phyloP scores from a whole-genome alignment of 2,888 invertebrate genomes.

The Ichneumoninae sp. region DNA sequence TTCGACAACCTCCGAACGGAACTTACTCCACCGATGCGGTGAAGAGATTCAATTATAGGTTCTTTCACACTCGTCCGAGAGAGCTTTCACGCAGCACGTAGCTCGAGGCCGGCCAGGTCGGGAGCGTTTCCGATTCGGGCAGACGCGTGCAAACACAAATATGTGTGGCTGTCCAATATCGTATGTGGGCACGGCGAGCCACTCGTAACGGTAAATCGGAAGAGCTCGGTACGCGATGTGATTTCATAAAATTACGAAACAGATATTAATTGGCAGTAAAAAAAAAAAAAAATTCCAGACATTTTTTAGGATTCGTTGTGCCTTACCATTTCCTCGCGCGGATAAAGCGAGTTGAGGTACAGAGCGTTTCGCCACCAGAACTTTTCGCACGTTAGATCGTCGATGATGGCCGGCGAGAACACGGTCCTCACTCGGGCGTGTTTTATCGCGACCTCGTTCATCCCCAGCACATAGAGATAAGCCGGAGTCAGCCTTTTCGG shows the following conservation, averaged over 20 bases:
- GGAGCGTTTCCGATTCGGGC: constrained; percentile 51
- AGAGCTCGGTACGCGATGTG: constrained; percentile 25
- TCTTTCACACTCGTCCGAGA: constrained; percentile 24
- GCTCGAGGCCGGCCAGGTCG: not conserved
- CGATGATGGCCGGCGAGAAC: constrained; percentile 86
- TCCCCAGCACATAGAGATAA: constrained; percentile 86
- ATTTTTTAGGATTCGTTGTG: not conserved
- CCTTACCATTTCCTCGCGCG: constrained; percentile 87
- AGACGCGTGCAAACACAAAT: constrained; percentile 25
- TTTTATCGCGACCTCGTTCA: constrained; percentile 85
- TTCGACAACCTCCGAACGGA: not conserved
- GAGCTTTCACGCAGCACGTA: constrained; percentile 60
- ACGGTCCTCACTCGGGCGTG: constrained; percentile 84
- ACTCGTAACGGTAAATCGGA: constrained; percentile 37
- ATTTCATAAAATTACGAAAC: not conserved
- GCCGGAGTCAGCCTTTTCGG: constrained; percentile 86
- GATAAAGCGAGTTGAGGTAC: constrained; percentile 87
- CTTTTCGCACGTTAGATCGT: constrained; percentile 86
- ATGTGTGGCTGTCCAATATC: constrained; percentile 4
- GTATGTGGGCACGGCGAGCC: constrained; percentile 18
- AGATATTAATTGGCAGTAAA: constrained; percentile 7
- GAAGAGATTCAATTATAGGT: constrained; percentile 5
- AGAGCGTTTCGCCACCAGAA: constrained; percentile 89
- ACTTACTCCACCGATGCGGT: not conserved
- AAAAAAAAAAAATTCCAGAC: not conserved